phyloP scores from a whole-genome alignment of 2,888 invertebrate species.

The Luffia ferchaultella region DNA sequence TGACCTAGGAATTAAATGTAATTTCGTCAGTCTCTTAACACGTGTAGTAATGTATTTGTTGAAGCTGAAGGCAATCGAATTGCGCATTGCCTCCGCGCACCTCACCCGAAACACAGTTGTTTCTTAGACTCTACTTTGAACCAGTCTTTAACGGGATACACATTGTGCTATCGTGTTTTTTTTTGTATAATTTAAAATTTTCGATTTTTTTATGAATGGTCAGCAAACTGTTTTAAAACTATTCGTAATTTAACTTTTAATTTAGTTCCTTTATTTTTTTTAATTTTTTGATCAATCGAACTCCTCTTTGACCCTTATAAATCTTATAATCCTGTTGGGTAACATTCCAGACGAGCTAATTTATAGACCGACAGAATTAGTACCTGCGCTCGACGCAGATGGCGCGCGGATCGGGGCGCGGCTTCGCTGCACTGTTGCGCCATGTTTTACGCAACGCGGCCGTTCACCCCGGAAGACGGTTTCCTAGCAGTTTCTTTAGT shows the following conservation, averaged over 20 bases:
- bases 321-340: no score
- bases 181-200: no score
- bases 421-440: constrained; percentile 40
- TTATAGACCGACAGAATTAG: not conserved
- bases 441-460: constrained; percentile 61
- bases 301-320: no score
- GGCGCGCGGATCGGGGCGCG: constrained; percentile 21
- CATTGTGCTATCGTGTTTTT: no score
- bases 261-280: no score
- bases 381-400: constrained; percentile 8
- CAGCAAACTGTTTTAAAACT: no score
- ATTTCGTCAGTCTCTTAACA: constrained; percentile 41
- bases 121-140: no score
- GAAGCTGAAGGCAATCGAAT: not conserved
- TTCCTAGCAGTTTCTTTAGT: constrained; percentile 59
- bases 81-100: not conserved
- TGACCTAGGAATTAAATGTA: constrained; percentile 60
- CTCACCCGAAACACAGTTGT: no score
- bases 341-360: not conserved
- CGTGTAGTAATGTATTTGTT: not conserved
- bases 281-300: no score
- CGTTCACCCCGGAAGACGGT: constrained; percentile 65
- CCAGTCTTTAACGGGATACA: no score
- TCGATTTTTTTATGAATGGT: no score
- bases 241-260: no score